These are phyloP conservation scores for Nebria brevicollis DNA, from an alignment of 2,888 invertebrate genomes.

Conservation along the genomic window DNA sequence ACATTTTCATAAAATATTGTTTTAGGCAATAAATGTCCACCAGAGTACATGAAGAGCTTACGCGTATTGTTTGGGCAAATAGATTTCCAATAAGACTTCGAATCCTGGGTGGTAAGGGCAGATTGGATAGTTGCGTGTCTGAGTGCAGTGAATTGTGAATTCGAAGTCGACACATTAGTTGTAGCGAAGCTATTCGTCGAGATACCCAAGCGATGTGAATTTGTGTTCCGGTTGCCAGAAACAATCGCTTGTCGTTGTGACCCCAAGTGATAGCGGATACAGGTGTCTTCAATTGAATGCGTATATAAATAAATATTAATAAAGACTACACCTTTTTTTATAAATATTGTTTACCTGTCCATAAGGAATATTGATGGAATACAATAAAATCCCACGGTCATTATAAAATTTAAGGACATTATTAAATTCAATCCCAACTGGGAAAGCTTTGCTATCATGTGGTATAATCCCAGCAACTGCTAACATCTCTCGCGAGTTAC, in stretches of 20 bases:
- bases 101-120: conserved; percentile 89
- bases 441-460: conserved; percentile 56
- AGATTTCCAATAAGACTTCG: conserved; percentile 86
- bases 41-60: conserved; percentile 60
- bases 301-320: no score
- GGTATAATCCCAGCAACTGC: conserved; percentile 86
- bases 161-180: conserved; percentile 85
- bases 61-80: conserved; percentile 93
- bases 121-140: conserved; percentile 77
- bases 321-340: no score
- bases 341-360: conserved; percentile 68
- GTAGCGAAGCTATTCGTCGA: conserved; percentile 88
- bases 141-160: conserved; percentile 79
- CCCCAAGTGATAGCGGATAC: conserved; percentile 98
- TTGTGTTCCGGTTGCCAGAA: conserved; percentile 91
- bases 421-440: conserved; percentile 69
- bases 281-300: conserved; percentile 66
- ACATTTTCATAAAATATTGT: conserved; percentile 31
- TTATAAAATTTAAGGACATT: conserved; percentile 93
- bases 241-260: conserved; percentile 94
- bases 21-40: background rate
- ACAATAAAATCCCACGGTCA: conserved; percentile 83
- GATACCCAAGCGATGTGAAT: conserved; percentile 95
- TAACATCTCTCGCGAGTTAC: conserved; percentile 90
- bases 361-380: conserved; percentile 81